A percentile compares a stretch with the other conserved stretches of the same genome.
Conservation (phyloP, 2,888 invertebrate genomes). For the Clanis bilineata region DNA sequence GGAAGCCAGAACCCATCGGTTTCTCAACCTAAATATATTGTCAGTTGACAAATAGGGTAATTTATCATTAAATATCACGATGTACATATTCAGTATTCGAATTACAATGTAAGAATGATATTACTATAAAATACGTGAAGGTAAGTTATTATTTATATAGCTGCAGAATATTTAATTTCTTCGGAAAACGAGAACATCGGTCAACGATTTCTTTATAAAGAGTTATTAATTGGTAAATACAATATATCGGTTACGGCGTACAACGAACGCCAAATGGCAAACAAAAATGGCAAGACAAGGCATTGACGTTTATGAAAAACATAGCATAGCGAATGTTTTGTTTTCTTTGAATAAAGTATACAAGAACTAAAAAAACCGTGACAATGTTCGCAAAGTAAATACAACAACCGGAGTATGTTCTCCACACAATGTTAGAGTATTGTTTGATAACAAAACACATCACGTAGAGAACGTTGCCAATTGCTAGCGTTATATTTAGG, state of each 20-base stretch:
- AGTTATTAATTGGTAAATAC: neutral
- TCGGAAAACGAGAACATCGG: neutral
- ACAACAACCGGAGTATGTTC: neutral
- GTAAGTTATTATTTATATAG: neutral
- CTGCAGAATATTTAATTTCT: neutral
- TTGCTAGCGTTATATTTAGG: slow-evolving; percentile 43
- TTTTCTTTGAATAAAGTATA: neutral
- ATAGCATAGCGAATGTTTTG: neutral
- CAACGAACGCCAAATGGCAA: neutral
- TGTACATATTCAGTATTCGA: neutral
- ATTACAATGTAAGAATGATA: neutral
- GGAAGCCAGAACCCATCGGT: no score
- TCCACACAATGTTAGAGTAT: neutral
- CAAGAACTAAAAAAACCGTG: neutral
- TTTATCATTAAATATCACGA: no score
- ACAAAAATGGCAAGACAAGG: neutral
- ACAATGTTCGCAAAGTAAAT: neutral
- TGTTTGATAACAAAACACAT: slow-evolving; percentile 15
- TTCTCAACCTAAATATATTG: no score
- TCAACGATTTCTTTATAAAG: neutral
- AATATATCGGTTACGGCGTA: neutral
- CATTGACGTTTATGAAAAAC: neutral
- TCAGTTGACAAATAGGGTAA: no score
- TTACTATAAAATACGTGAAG: no score
- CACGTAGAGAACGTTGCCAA: slow-evolving; percentile 26